A percentile compares a stretch with the other conserved stretches of the same genome.
phyloP scores from a whole-genome alignment of 2,797 vertebrate species.

The Monodelphis domestica region DNA sequence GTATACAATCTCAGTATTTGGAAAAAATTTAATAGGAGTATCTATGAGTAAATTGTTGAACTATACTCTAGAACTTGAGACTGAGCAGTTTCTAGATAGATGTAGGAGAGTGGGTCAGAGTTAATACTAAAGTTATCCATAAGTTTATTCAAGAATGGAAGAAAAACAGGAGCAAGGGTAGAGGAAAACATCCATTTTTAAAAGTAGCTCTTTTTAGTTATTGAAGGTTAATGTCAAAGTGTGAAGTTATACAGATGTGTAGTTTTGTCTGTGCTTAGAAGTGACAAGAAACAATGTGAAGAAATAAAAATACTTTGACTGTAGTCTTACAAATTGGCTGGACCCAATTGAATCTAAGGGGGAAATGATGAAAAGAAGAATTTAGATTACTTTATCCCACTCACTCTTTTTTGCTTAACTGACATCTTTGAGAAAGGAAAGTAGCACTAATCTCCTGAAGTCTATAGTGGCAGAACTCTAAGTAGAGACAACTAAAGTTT shows the following conservation, averaged over 20 bases:
- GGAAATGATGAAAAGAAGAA: background rate
- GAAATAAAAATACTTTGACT: background rate
- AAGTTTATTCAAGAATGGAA: background rate
- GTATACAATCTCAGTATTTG: background rate
- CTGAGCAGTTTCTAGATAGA: background rate
- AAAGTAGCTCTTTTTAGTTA: background rate
- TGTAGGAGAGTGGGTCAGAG: background rate
- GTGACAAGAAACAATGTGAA: background rate
- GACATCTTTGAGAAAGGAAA: background rate
- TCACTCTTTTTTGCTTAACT: background rate
- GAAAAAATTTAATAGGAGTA: background rate
- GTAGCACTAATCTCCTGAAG: background rate
- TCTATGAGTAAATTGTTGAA: background rate
- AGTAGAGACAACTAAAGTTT: background rate
- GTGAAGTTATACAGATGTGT: background rate
- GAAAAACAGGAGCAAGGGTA: background rate
- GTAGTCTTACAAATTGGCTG: conserved; percentile 9
- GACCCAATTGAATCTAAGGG: background rate
- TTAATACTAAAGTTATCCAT: background rate
- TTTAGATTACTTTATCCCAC: background rate
- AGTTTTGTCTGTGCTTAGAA: background rate
- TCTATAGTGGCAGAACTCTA: background rate
- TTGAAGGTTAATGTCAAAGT: background rate
- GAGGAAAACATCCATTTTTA: background rate
- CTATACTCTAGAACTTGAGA: background rate